phyloP scores from a whole-genome alignment of 2,888 invertebrate genomes.

The Subacronicta megacephala region DNA sequence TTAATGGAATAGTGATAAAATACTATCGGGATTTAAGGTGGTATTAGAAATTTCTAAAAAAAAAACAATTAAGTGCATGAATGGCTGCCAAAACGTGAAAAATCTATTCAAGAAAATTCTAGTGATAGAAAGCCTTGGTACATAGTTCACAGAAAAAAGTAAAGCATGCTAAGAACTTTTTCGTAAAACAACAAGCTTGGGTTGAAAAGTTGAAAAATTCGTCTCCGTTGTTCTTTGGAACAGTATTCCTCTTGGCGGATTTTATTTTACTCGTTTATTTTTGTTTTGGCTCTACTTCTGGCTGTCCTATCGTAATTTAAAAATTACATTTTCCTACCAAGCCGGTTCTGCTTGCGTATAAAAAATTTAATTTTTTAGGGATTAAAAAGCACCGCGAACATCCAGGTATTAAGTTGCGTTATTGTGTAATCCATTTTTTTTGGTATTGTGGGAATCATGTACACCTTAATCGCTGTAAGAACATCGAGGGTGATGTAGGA shows the following conservation, averaged over 20 bases:
- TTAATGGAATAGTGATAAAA: conserved; percentile 15
- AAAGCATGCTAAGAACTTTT: conserved; percentile 31
- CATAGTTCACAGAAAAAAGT: conserved; percentile 21
- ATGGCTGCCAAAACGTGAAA: conserved; percentile 3
- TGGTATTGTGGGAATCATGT: background rate
- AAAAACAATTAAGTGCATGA: no score
- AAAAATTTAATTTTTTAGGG: background rate
- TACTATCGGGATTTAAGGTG: background rate
- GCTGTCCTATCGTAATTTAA: background rate
- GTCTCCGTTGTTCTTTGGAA: conserved; percentile 44
- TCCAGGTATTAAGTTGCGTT: background rate
- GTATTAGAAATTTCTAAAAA: no score
- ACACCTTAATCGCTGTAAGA: background rate
- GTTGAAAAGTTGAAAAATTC: conserved; percentile 49
- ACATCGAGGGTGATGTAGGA: background rate
- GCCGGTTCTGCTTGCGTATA: background rate
- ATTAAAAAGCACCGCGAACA: background rate
- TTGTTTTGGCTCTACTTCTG: conserved; percentile 43
- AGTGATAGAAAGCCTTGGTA: conserved; percentile 22
- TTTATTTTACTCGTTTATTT: conserved; percentile 46
- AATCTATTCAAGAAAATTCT: conserved; percentile 13
- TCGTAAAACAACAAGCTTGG: conserved; percentile 45
- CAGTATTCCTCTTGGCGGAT: conserved; percentile 40
- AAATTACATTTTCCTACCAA: background rate
- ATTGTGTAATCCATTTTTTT: background rate